phyloP scores from a whole-genome alignment of 2,888 invertebrate species.

The Temnothorax unifasciatus region DNA sequence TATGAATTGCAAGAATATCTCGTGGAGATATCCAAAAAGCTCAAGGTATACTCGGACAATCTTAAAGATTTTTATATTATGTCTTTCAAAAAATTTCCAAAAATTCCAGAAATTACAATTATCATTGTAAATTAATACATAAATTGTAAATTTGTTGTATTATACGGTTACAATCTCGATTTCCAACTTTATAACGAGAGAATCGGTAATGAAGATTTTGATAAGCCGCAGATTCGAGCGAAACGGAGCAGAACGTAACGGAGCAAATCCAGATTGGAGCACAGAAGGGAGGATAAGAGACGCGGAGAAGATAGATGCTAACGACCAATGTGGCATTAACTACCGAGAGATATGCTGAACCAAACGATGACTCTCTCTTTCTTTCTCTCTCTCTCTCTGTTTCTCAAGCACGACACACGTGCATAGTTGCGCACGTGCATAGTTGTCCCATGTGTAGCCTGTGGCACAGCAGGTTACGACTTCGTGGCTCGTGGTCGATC shows the following conservation, averaged over 20 bases:
- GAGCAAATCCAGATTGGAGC: conserved; percentile 19
- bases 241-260: conserved; percentile 11
- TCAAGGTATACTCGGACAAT: neutral
- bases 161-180: neutral
- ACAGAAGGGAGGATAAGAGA: conserved; percentile 56
- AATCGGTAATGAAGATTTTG: conserved; percentile 20
- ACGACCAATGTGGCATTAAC: conserved; percentile 79
- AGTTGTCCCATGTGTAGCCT: conserved; percentile 74
- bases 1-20: conserved; percentile 14
- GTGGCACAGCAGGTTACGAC: conserved; percentile 68
- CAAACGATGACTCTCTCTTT: conserved; percentile 53
- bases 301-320: conserved; percentile 81
- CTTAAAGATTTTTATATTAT: neutral
- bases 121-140: neutral
- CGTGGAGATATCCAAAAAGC: neutral
- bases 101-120: neutral
- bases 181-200: neutral
- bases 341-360: conserved; percentile 69
- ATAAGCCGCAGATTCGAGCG: conserved; percentile 13
- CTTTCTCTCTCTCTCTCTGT: conserved; percentile 1
- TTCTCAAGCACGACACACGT: conserved; percentile 55
- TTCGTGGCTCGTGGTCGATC: conserved; percentile 66
- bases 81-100: neutral
- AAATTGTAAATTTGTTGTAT: neutral
- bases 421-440: conserved; percentile 74